phyloP scores from a whole-genome alignment of 2,113 vertebrate species.

The Mirounga angustirostris region DNA sequence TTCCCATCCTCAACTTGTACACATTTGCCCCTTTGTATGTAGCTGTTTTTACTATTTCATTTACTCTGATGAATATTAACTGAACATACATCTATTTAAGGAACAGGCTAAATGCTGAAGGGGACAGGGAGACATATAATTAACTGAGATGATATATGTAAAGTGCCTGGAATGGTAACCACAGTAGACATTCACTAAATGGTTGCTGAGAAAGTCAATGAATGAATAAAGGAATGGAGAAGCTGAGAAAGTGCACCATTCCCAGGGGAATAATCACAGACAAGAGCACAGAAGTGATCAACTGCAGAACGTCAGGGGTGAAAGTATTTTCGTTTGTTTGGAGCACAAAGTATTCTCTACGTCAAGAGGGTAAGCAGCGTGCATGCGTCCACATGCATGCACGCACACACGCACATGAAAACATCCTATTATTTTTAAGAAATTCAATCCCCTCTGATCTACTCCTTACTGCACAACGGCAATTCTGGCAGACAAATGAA shows the following conservation, averaged over 20 bases:
- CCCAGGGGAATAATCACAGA: background rate
- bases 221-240: background rate
- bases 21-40: background rate
- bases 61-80: background rate
- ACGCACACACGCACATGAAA: background rate
- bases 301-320: background rate
- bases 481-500: background rate
- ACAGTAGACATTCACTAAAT: background rate
- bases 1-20: background rate
- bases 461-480: background rate
- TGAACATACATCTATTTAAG: background rate
- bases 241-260: background rate
- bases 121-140: background rate
- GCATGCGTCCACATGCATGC: rapidly evolving
- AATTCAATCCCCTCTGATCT: background rate
- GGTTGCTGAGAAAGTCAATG: background rate
- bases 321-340: background rate
- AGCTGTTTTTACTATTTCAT: background rate
- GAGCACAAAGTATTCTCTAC: background rate
- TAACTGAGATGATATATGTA: background rate
- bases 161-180: background rate
- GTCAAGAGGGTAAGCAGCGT: background rate
- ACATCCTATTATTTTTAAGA: background rate
- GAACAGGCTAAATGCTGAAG: background rate
- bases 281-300: background rate